Evolutionary conservation across 2,113 vertebrate species (phyloP), one percentile per base, ranked within the genome.

Genomic region (Toxotes chatareus): DNA sequence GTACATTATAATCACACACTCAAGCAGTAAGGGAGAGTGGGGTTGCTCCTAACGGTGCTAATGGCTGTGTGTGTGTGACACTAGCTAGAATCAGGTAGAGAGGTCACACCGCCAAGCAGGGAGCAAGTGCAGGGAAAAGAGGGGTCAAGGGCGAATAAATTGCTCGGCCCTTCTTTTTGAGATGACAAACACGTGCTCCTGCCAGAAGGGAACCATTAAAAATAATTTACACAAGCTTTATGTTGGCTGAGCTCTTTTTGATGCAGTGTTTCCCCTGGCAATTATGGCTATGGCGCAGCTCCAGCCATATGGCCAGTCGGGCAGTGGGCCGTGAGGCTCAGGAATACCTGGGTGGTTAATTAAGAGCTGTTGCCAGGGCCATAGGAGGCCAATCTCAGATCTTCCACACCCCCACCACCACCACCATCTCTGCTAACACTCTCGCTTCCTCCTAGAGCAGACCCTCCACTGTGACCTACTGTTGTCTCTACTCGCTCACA

Each of bases 301-400:
- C 95, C 96, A 96, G 96, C 97, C 97, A 98, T 97, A 98, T 99
- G 97, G 98, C 97, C 94, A 90, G 91, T 93, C 94, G 96, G 93
- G 91, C 92, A 91, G 94, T 84, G 95, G 96, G 96, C 93, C 93
- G 95, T 95, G 94, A 95, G 95, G 95, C 93, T 94, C 94, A 96
- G 94, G 96, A 98, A 98, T 98, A 97, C 97, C 97, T 97, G 96
- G 96, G 97, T 97, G 97, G 97, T 98, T 99, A 98, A 99, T 98
- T 97, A 99, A 97, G 96, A 97, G 95, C 96, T 96, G 95, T 97
- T 97, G 96, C 96, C 95, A 95, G 96, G 96, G 96, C 96, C 96
- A 96, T 95, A 94, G 96, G 96, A 97, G 97, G 96, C 95, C 95
- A 95, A 95, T 94, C 95, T 96, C 95, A 98, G 96, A 97, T 97